Percentiles rank a stretch among this genome's conserved stretches.
Conservation (phyloP, 2,113 vertebrate species). For the Narcine bancroftii region DNA sequence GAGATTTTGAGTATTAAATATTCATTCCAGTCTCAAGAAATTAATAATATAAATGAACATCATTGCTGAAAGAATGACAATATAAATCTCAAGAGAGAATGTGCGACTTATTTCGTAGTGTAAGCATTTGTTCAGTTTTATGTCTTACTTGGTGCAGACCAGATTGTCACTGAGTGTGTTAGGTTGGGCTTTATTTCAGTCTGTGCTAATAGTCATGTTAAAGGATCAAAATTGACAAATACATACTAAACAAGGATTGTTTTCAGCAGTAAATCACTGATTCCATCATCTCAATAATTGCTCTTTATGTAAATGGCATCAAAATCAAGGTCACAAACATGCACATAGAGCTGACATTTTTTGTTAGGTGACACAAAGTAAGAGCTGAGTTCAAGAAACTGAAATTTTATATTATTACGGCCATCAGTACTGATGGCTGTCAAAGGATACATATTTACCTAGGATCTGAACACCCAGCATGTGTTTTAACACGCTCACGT, state of each 20-base stretch:
- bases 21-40: neutral
- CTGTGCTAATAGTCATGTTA: neutral
- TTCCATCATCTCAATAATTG: constrained; percentile 15
- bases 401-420: too few species aligned
- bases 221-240: neutral
- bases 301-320: constrained; percentile 7
- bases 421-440: neutral
- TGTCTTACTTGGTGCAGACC: neutral
- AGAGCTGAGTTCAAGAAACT: neutral
- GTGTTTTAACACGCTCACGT: too few species aligned
- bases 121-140: neutral
- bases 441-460: neutral
- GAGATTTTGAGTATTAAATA: neutral
- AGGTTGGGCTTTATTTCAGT: neutral
- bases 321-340: neutral
- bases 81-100: neutral
- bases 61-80: neutral
- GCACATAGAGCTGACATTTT: neutral
- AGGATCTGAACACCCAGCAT: too few species aligned
- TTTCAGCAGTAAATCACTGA: neutral
- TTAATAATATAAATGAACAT: neutral
- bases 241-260: neutral
- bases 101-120: neutral
- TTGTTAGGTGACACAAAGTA: neutral
- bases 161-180: neutral